Conservation (phyloP, 1,140 invertebrate species). For the Solenopsis fugax region DNA sequence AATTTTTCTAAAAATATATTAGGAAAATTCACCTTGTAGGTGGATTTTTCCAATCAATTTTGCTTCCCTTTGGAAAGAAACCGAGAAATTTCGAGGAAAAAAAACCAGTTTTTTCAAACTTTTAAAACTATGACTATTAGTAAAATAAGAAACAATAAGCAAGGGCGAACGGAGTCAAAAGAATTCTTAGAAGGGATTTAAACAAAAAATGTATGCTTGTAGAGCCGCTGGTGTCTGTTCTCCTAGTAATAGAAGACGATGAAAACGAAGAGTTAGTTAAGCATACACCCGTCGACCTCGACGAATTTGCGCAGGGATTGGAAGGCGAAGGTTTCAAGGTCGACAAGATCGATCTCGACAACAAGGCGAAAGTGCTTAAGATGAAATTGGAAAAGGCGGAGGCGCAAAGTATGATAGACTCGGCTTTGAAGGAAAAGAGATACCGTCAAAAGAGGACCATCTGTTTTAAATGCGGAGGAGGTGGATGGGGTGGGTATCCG, state of each 20-base stretch:
- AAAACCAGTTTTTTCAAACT: no score
- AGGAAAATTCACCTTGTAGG: no score
- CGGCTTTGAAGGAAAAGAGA: conserved; percentile 67
- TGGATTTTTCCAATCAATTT: no score
- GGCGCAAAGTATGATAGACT: conserved; percentile 38
- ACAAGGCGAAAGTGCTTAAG: conserved; percentile 77
- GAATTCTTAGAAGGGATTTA: not conserved
- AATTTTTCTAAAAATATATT: no score
- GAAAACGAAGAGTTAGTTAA: conserved; percentile 77
- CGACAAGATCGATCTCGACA: conserved; percentile 78
- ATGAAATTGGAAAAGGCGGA: conserved; percentile 77
- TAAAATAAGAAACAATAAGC: not conserved
- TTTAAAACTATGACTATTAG: no score
- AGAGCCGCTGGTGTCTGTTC: conserved; percentile 82
- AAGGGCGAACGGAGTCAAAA: not conserved
- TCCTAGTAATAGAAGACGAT: conserved; percentile 80
- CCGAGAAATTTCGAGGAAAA: no score
- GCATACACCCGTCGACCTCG: conserved; percentile 75
- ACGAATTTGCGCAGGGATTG: conserved; percentile 81
- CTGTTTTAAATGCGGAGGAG: conserved; percentile 74
- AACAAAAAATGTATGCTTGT: conserved; percentile 24
- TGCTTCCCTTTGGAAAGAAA: no score
- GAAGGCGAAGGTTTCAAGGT: conserved; percentile 80
- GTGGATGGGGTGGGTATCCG: conserved; percentile 43
- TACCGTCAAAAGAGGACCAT: conserved; percentile 78